phyloP scores from a whole-genome alignment of 2,113 vertebrate genomes.

The Nansenia antarctica region DNA sequence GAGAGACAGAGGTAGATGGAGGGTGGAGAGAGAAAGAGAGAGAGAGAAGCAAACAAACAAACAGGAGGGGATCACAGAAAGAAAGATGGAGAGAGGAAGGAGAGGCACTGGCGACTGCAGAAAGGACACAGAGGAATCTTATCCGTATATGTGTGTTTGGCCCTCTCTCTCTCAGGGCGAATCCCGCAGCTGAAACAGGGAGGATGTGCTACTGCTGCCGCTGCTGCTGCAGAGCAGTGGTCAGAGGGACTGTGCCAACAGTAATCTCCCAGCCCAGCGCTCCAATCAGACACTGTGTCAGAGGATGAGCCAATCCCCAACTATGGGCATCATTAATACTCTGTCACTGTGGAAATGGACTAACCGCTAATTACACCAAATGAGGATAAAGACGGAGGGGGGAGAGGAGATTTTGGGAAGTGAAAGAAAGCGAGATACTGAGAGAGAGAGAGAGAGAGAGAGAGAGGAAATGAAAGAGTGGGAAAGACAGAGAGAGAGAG shows the following conservation, averaged over 20 bases:
- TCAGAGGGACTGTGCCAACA: conserved; percentile 3
- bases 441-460: background rate
- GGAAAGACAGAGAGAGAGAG: background rate
- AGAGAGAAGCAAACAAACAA: background rate
- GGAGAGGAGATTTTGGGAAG: conserved; percentile 2
- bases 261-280: background rate
- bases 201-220: too few species aligned
- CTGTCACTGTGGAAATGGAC: conserved; percentile 14
- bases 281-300: background rate
- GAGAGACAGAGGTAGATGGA: conserved; percentile 4
- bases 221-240: background rate
- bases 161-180: background rate
- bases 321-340: conserved; percentile 28
- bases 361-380: background rate
- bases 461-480: background rate
- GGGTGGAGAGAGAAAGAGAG: background rate
- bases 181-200: background rate
- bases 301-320: conserved; percentile 1
- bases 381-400: conserved; percentile 12
- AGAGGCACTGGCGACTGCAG: background rate
- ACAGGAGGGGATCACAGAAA: background rate
- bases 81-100: background rate
- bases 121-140: background rate
- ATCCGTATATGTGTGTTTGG: background rate
- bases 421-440: background rate